Evolutionary conservation across 2,888 invertebrate species (phyloP).

Genomic region (Meghimatium bilineatum): DNA sequence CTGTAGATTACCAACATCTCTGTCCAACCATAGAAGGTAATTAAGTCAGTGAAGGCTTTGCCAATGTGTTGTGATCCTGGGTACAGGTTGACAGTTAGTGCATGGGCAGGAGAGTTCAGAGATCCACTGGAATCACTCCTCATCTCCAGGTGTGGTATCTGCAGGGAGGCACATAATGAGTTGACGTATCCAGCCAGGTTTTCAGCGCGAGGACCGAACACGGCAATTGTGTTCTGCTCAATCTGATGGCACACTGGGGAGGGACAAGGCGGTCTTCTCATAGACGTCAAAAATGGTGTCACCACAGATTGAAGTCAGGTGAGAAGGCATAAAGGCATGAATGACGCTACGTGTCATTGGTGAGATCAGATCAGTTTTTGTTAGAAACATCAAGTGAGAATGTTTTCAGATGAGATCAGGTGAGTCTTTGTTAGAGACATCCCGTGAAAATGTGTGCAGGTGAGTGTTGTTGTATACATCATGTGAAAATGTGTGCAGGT

Average conservation of each 20-base stretch:
- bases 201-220: slow-evolving; percentile 88
- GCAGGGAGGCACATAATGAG: slow-evolving; percentile 88
- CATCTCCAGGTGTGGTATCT: slow-evolving; percentile 90
- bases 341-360: too few species aligned
- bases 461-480: too few species aligned
- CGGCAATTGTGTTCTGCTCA: slow-evolving; percentile 86
- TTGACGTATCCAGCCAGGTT: slow-evolving; percentile 86
- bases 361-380: too few species aligned
- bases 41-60: slow-evolving; percentile 88
- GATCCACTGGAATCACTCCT: slow-evolving; percentile 79
- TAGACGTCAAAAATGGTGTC: too few species aligned
- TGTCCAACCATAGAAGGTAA: slow-evolving; percentile 88
- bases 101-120: slow-evolving; percentile 81
- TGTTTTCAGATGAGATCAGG: too few species aligned
- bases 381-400: too few species aligned
- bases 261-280: background rate
- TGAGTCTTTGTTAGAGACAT: too few species aligned
- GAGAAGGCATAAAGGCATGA: too few species aligned
- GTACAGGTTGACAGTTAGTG: slow-evolving; percentile 89
- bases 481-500: too few species aligned
- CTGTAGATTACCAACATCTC: slow-evolving; percentile 92
- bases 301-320: too few species aligned
- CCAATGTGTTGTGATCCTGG: slow-evolving; percentile 87
- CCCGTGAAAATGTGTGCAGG: too few species aligned
- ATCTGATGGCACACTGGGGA: slow-evolving; percentile 72